Evolutionary conservation across 2,113 vertebrate genomes (phyloP), one percentile per base, ranked within the genome.

Genomic region (Otis tarda): DNA sequence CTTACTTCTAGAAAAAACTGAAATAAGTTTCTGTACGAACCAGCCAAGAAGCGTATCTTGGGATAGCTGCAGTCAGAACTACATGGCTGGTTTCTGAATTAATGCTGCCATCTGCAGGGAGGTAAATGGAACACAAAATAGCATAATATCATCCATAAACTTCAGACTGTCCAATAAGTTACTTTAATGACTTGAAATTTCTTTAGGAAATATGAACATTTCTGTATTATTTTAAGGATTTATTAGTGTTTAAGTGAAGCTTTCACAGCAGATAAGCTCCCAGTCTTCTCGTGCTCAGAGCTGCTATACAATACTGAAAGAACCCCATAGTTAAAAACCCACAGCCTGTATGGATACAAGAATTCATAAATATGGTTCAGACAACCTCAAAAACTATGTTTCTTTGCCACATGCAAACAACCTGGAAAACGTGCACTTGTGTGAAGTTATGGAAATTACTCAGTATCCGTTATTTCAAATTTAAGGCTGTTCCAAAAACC

Each of bases 11-110:
- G 10, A 28, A 60, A 28, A 55, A 39, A 24, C 16, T 31, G 12
- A 19, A 64, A 6, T 5, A 39, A 13, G 47, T 31, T 7, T 14
- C 20, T 15, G 87, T 64, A 97, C 98, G 92, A 94, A 99, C 99
- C 99, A 99, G 97, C 99, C 99, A 99, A 96, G 98, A 99, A 41
- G 98, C 96, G 0, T 98, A 98, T 85, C 98, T 98, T 11, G 99
- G 99, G 90, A 99, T 98, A 12, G 95, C 98, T 2, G 98, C 98
- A 0, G 99, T 99, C 95, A 99, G 98, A 80, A 99, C 82, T 45
- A 98, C 76, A 97, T 96, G 99, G 92, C 97, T 98, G 98, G 97
- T 99, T 95, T 99, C 99, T 97, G 98, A 97, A 73, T 93, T 98
- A 88, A 99, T 97, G 94, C 98, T 98, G 98, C 99, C 99, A 99